Evolutionary conservation across 1,140 invertebrate genomes (phyloP).

Genomic region (Rhagoletis pomonella): DNA sequence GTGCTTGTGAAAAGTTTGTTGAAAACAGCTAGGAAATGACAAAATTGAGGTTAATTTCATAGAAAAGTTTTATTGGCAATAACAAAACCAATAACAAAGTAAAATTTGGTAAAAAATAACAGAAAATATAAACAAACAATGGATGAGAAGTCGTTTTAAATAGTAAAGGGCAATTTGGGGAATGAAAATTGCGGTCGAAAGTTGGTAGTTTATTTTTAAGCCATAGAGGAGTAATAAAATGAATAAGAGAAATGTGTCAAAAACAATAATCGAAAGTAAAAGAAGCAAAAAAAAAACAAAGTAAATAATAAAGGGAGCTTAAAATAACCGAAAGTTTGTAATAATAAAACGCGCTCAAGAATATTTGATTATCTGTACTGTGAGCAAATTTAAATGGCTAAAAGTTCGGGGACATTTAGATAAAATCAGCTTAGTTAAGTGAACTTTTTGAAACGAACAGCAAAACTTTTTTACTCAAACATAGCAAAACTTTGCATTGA

Average conservation of each 20-base stretch:
- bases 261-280: not conserved
- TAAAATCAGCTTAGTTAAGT: too few species aligned
- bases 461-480: too few species aligned
- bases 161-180: not conserved
- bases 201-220: not conserved
- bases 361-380: too few species aligned
- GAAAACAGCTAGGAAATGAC: not conserved
- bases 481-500: too few species aligned
- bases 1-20: not conserved
- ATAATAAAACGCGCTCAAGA: too few species aligned
- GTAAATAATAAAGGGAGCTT: too few species aligned
- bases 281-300: not conserved
- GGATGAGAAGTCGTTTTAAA: not conserved
- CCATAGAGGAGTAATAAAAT: not conserved
- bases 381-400: too few species aligned
- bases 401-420: too few species aligned
- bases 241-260: not conserved
- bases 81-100: not conserved
- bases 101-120: not conserved
- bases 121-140: not conserved
- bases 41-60: constrained; percentile 30
- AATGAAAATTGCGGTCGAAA: not conserved
- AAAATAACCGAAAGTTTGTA: too few species aligned
- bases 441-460: too few species aligned
- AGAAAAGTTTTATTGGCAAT: constrained; percentile 14